phyloP scores from a whole-genome alignment of 2,888 invertebrate species.

The Amblyjoppa fuscipennis region DNA sequence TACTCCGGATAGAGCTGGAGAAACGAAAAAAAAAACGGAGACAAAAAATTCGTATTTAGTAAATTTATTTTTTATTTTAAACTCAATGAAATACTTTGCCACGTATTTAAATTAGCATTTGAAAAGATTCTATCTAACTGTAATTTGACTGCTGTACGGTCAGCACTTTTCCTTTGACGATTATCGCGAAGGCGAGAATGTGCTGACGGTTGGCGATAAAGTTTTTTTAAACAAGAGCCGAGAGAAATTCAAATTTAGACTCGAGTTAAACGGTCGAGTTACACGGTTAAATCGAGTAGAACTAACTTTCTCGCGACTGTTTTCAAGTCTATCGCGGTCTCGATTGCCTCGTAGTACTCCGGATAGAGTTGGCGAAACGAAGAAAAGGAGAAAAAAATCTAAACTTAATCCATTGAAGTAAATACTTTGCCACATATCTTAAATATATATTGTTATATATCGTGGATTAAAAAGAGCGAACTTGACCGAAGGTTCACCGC shows the following conservation, averaged over 20 bases:
- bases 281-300: too few species aligned
- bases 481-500: neutral
- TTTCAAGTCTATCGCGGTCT: conserved; percentile 97
- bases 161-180: too few species aligned
- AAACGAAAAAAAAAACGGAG: conserved; percentile 47
- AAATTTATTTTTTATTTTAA: neutral
- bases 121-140: too few species aligned
- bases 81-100: neutral
- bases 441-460: neutral
- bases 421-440: neutral
- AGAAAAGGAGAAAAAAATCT: neutral
- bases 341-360: conserved; percentile 97
- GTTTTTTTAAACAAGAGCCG: too few species aligned
- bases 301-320: conserved; percentile 92
- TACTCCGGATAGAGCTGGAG: conserved; percentile 95
- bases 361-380: conserved; percentile 90
- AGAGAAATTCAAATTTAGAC: too few species aligned
- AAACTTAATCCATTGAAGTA: neutral
- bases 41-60: conserved; percentile 1
- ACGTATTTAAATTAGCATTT: too few species aligned
- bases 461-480: neutral
- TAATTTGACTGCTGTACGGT: too few species aligned
- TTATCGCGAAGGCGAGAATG: too few species aligned
- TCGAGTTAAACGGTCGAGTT: too few species aligned
- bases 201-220: too few species aligned